phyloP scores from a whole-genome alignment of 2,888 invertebrate genomes.

The Kuschelorhynchus macadamiae region DNA sequence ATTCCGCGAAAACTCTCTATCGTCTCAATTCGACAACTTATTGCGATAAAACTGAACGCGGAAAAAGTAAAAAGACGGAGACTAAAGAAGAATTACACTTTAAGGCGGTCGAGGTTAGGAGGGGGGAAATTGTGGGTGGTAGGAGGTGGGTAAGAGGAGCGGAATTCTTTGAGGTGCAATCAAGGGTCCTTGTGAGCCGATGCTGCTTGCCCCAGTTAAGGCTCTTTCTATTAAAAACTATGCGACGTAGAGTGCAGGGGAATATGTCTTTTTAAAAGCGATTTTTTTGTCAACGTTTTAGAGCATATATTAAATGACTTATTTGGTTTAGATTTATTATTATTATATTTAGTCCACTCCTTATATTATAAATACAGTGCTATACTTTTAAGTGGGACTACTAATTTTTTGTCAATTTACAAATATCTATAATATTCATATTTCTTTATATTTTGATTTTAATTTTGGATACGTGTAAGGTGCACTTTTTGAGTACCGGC shows the following conservation, averaged over 20 bases:
- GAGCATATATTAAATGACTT: too few species aligned
- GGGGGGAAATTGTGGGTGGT: slow-evolving; percentile 2
- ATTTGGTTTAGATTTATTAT: too few species aligned
- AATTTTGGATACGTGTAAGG: too few species aligned
- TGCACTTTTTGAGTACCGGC: too few species aligned
- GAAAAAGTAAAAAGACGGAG: slow-evolving; percentile 43
- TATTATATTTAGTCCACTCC: too few species aligned
- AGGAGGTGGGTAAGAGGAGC: slow-evolving; percentile 30
- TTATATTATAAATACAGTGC: too few species aligned
- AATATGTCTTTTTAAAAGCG: slow-evolving; percentile 4
- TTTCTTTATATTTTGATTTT: too few species aligned
- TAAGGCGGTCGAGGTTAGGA: slow-evolving; percentile 28
- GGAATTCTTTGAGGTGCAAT: slow-evolving; percentile 51
- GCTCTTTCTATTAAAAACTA: slow-evolving; percentile 47
- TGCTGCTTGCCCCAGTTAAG: slow-evolving; percentile 45
- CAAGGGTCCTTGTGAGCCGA: slow-evolving; percentile 44
- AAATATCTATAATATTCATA: too few species aligned
- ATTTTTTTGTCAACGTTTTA: neutral
- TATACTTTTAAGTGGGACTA: too few species aligned
- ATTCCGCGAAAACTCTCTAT: slow-evolving; percentile 28
- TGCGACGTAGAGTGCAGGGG: slow-evolving; percentile 29
- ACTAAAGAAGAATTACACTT: slow-evolving; percentile 48
- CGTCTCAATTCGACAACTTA: slow-evolving; percentile 37
- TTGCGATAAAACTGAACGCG: slow-evolving; percentile 42
- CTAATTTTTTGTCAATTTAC: too few species aligned